A percentile compares a stretch with the other conserved stretches of the same genome.
These are phyloP conservation scores for Falcunculus frontatus DNA, from an alignment of 2,113 vertebrate genomes.

Conservation along the genomic window DNA sequence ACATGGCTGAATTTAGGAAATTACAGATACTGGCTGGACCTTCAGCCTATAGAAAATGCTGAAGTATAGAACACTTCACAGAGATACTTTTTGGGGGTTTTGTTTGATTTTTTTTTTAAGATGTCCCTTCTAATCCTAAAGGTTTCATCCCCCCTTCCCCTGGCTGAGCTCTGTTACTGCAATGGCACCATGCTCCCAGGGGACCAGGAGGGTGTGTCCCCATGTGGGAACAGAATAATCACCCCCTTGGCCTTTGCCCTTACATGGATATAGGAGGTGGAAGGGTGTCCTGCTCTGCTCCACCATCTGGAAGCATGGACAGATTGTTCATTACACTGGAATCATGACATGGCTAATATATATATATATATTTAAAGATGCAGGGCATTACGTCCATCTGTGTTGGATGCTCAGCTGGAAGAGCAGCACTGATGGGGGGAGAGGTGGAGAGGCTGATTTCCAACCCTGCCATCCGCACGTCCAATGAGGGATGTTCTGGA, in stretches of 20 bases:
- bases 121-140: neutral
- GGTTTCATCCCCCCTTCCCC: neutral
- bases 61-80: neutral
- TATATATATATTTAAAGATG: too few relatives aligned
- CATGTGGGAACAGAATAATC: neutral
- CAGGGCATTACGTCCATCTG: neutral
- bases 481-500: accelerated
- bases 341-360: neutral
- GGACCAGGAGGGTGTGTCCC: neutral
- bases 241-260: neutral
- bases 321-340: neutral
- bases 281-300: neutral
- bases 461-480: neutral
- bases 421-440: neutral
- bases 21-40: neutral
- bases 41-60: neutral
- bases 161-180: neutral
- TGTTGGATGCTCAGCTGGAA: neutral
- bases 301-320: neutral
- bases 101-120: neutral
- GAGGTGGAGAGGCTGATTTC: neutral
- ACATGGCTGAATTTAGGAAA: neutral
- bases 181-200: neutral
- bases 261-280: neutral
- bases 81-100: accelerated